Percentiles rank a stretch among this genome's conserved stretches.
Evolutionary conservation across 1,140 invertebrate species (phyloP).

Genomic region (Drosophila arawakana): DNA sequence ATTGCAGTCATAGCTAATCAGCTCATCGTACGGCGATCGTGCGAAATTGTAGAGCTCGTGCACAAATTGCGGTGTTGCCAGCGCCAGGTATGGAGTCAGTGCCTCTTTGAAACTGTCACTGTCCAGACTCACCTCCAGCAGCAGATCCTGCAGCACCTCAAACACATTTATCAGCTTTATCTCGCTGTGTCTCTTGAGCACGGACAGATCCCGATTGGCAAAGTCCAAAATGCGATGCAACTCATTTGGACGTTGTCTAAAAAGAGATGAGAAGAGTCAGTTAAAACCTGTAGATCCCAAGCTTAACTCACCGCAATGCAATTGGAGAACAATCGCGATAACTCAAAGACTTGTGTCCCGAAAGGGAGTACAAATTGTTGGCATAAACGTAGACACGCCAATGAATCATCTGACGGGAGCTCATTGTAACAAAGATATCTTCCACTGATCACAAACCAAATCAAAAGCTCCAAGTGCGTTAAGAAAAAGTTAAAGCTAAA

Average conservation of each 20-base stretch:
- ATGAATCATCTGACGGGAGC: slow-evolving; percentile 46
- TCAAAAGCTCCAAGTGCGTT: background rate
- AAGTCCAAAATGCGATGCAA: slow-evolving; percentile 52
- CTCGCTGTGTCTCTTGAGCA: slow-evolving; percentile 30
- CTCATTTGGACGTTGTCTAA: slow-evolving; percentile 32
- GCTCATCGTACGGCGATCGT: slow-evolving; percentile 90
- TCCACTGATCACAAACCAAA: background rate
- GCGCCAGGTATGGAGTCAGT: slow-evolving; percentile 85
- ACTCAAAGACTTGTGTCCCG: background rate
- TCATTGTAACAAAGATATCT: slow-evolving; percentile 21
- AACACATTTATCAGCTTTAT: slow-evolving; percentile 20
- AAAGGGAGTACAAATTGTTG: slow-evolving; percentile 54
- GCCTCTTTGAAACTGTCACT: slow-evolving; percentile 29
- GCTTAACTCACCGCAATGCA: slow-evolving; percentile 28
- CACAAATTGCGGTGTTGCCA: slow-evolving; percentile 91
- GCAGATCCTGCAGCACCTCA: slow-evolving; percentile 33
- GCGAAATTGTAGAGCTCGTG: slow-evolving; percentile 96
- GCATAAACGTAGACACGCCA: slow-evolving; percentile 62
- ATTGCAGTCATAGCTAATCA: slow-evolving; percentile 61
- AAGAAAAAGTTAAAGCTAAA: background rate
- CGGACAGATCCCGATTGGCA: slow-evolving; percentile 60
- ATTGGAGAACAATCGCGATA: slow-evolving; percentile 41
- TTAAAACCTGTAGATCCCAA: background rate
- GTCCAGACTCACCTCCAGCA: slow-evolving; percentile 27
- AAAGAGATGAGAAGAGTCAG: background rate